Evolutionary conservation across 2,113 vertebrate genomes (phyloP).

Genomic region (Aldabrachelys gigantea): DNA sequence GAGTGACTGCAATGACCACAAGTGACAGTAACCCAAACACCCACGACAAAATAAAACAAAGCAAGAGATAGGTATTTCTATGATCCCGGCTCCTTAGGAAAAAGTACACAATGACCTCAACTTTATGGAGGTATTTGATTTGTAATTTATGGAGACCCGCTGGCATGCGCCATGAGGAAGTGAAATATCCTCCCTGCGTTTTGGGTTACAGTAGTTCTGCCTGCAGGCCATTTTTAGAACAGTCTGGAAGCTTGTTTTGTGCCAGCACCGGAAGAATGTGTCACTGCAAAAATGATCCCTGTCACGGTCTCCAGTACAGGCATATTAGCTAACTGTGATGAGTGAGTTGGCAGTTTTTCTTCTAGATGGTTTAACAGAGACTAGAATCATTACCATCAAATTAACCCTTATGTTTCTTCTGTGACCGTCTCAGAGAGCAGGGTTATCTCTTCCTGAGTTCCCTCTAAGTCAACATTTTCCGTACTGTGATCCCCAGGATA

Average conservation of each 20-base stretch:
- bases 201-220: constrained; percentile 44
- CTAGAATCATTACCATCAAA: neutral
- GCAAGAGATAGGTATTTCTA: neutral
- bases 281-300: neutral
- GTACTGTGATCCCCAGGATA: neutral
- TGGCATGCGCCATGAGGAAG: neutral
- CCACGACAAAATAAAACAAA: neutral
- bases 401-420: neutral
- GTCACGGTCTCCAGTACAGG: neutral
- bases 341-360: neutral
- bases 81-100: neutral
- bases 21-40: neutral
- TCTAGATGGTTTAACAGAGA: neutral
- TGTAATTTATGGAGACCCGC: constrained; percentile 12
- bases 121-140: neutral
- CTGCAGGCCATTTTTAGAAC: constrained; percentile 50
- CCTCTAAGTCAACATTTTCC: neutral
- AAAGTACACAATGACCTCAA: neutral
- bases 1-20: neutral
- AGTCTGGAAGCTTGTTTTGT: neutral
- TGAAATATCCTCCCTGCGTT: neutral
- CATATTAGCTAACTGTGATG: neutral
- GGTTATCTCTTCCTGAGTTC: neutral
- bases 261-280: constrained; percentile 47
- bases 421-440: neutral